Evolutionary conservation across 2,113 vertebrate genomes (phyloP).

Genomic region (Heterotis niloticus): DNA sequence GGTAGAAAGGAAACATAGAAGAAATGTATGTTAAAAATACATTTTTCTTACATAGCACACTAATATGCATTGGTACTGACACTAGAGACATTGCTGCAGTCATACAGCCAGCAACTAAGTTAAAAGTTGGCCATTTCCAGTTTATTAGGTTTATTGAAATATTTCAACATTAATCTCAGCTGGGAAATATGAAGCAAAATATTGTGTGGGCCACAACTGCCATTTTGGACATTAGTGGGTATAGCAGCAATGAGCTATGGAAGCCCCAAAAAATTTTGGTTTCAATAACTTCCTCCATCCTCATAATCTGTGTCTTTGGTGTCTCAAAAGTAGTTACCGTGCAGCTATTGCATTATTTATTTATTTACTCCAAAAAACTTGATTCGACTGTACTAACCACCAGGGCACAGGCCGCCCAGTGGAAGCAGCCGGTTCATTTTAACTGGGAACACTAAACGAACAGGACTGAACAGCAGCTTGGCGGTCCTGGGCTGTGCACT

Average conservation of each 20-base stretch:
- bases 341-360: neutral
- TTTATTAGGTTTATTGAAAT: conserved; percentile 23
- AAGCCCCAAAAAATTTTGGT: neutral
- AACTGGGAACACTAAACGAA: conserved; percentile 14
- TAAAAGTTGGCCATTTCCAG: conserved; percentile 36
- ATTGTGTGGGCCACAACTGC: neutral
- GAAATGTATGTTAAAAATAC: neutral
- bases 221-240: neutral
- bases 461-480: conserved; percentile 1
- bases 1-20: too few species aligned
- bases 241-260: neutral
- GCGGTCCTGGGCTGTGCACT: too few species aligned
- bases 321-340: neutral
- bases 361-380: conserved; percentile 8
- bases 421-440: neutral
- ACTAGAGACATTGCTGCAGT: neutral
- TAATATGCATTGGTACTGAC: neutral
- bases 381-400: neutral
- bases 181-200: conserved; percentile 31
- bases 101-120: neutral
- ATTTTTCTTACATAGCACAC: neutral
- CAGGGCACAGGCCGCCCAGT: neutral
- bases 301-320: neutral
- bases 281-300: neutral
- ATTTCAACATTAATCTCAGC: conserved; percentile 34